Conservation (phyloP, 2,797 vertebrate genomes). For the Coregonus ussuriensis region DNA sequence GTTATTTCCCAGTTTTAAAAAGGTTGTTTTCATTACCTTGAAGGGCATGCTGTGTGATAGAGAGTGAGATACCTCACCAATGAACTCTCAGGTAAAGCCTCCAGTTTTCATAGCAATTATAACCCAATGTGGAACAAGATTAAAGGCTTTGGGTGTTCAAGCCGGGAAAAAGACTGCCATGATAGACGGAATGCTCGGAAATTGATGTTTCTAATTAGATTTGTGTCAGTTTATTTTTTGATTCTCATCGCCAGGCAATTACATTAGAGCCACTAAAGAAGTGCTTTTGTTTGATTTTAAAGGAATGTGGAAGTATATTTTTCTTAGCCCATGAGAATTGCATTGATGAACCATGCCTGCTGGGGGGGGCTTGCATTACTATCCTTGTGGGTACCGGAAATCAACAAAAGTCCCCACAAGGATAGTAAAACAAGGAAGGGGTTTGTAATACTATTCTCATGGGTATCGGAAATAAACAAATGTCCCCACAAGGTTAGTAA, state of each 20-base stretch:
- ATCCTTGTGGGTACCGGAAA: too few species aligned
- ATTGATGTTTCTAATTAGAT: slow-evolving; percentile 53
- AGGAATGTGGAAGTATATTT: slow-evolving; percentile 16
- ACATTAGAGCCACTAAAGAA: slow-evolving; percentile 8
- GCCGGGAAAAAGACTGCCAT: slow-evolving; percentile 41
- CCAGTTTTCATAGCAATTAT: slow-evolving; percentile 64
- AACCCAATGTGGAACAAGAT: slow-evolving; percentile 56
- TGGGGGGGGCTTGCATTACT: too few species aligned
- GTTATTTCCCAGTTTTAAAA: slow-evolving; percentile 64
- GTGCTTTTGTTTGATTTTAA: slow-evolving; percentile 22
- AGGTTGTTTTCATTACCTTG: slow-evolving; percentile 69
- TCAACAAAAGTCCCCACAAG: too few species aligned
- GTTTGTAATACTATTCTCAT: too few species aligned
- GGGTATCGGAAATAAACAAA: too few species aligned
- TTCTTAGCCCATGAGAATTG: slow-evolving; percentile 11
- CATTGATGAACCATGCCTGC: slow-evolving; percentile 12
- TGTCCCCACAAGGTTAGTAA: too few species aligned
- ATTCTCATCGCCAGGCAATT: slow-evolving; percentile 32
- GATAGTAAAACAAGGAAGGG: too few species aligned
- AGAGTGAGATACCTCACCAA: slow-evolving; percentile 34
- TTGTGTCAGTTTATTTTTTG: slow-evolving; percentile 17
- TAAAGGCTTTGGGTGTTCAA: slow-evolving; percentile 48
- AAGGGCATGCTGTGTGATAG: slow-evolving; percentile 56
- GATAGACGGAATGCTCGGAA: slow-evolving; percentile 32
- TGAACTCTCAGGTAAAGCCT: slow-evolving; percentile 49